Evolutionary conservation across 2,797 vertebrate species (phyloP), one percentile per base, ranked within the genome.

Genomic region (Crocodylus rhombifer): DNA sequence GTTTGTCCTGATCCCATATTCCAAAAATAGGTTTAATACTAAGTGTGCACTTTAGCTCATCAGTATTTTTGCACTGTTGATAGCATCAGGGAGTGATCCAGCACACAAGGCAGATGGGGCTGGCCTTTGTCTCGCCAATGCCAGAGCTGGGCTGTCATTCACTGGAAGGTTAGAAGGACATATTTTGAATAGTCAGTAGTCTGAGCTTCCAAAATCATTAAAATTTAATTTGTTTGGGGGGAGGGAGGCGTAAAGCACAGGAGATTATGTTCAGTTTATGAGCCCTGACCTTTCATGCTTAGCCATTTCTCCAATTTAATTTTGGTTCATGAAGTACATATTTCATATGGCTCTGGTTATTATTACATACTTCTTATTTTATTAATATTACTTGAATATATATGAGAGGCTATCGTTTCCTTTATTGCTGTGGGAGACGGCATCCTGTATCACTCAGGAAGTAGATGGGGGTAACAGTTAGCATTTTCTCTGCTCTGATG

Each of bases 241-340:
- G 92, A 95, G 63, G 77, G 82, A 91, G 82, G 74, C 1, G 75
- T 88, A 96, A 97, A 98, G 95, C 94, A 97, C 95, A 96, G 91
- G 93, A 97, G 96, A 98, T 97, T 97, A 98, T 94, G 87, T 95
- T 97, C 94, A 91, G 92, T 97, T 98, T 97, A 97, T 97, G 96
- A 97, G 88, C 90, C 91, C 76, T 97, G 97, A 98, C 97, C 96
- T 97, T 97, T 97, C 92, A 86, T 91, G 94, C 95, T 97, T 97
- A 96, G 91, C 96, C 92, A 93, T 95, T 97, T 97, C 96, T 96
- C 91, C 60, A 65, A 88, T 97, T 98, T 97, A 97, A 97, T 97
- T 97, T 97, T 97, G 93, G 87, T 95, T 95, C 94, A 78, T 83
- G 91, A 91, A 96, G 94, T 95, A 92, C 91, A 89, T 97, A 97